Conservation (phyloP, 2,797 vertebrate genomes). For the Centropyge bicolor region DNA sequence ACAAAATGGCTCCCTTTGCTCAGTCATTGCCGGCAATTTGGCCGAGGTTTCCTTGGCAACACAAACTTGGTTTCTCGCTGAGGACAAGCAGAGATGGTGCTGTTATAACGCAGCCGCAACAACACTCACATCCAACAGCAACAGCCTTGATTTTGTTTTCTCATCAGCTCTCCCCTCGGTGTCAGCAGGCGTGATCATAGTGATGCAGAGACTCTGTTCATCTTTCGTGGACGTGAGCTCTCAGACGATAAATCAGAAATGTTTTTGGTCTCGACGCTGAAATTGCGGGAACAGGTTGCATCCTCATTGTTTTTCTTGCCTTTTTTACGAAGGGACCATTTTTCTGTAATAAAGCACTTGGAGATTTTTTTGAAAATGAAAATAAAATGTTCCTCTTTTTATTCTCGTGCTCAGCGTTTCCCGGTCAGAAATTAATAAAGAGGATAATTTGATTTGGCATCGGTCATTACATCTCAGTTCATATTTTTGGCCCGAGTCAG, state of each 20-base stretch:
- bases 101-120: slow-evolving; percentile 59
- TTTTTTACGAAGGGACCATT: neutral
- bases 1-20: slow-evolving; percentile 85
- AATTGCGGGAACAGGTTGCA: neutral
- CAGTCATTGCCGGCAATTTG: slow-evolving; percentile 82
- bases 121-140: slow-evolving; percentile 64
- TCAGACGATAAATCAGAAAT: slow-evolving; percentile 3
- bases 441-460: slow-evolving; percentile 6
- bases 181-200: slow-evolving; percentile 51
- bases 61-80: slow-evolving; percentile 81
- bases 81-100: slow-evolving; percentile 73
- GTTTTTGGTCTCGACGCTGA: neutral
- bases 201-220: slow-evolving; percentile 22
- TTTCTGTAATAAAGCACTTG: neutral
- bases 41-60: slow-evolving; percentile 85
- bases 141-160: slow-evolving; percentile 68
- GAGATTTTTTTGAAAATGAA: neutral
- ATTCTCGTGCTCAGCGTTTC: neutral
- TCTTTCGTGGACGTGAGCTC: slow-evolving; percentile 29
- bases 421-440: slow-evolving; percentile 21
- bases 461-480: slow-evolving; percentile 7
- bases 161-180: slow-evolving; percentile 38
- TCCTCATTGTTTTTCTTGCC: neutral
- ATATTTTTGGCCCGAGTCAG: slow-evolving; percentile 2
- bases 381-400: neutral